A percentile compares a stretch with the other conserved stretches of the same genome.
Conservation (phyloP, 2,113 vertebrate species). For the Nothoprocta pentlandii region DNA sequence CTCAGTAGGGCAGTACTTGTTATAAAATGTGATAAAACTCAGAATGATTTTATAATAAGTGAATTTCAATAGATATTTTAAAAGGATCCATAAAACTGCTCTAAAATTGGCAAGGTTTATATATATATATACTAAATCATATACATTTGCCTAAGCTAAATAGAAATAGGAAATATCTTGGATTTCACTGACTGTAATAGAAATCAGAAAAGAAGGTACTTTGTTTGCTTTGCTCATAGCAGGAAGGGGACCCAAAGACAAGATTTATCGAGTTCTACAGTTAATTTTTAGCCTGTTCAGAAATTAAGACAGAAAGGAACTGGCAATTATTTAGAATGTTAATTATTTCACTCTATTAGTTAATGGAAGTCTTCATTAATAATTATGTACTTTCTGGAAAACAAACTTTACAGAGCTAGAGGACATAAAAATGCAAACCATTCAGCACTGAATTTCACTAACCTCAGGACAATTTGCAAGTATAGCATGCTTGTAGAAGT, state of each 20-base stretch:
- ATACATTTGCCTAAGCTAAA: not conserved
- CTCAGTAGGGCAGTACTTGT: not conserved
- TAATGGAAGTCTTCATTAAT: not conserved
- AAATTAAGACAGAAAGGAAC: not conserved
- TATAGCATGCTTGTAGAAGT: not conserved
- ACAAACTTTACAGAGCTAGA: not conserved
- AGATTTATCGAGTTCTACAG: not conserved
- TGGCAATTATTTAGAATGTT: not conserved
- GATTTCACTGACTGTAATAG: not conserved
- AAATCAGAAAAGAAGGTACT: not conserved
- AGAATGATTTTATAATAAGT: not conserved
- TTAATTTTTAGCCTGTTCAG: not conserved
- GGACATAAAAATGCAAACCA: slow-evolving; percentile 6
- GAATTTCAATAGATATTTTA: not conserved
- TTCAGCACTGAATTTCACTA: not conserved
- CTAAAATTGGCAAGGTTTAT: not conserved
- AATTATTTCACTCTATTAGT: not conserved
- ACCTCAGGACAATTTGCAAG: not conserved
- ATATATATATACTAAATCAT: not conserved
- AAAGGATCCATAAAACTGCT: not conserved
- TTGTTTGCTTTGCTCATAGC: not conserved
- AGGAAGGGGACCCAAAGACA: not conserved
- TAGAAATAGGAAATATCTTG: not conserved
- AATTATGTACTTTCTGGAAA: not conserved
- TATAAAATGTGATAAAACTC: not conserved